Conservation (phyloP, 2,797 vertebrate genomes). For the Artibeus lituratus region DNA sequence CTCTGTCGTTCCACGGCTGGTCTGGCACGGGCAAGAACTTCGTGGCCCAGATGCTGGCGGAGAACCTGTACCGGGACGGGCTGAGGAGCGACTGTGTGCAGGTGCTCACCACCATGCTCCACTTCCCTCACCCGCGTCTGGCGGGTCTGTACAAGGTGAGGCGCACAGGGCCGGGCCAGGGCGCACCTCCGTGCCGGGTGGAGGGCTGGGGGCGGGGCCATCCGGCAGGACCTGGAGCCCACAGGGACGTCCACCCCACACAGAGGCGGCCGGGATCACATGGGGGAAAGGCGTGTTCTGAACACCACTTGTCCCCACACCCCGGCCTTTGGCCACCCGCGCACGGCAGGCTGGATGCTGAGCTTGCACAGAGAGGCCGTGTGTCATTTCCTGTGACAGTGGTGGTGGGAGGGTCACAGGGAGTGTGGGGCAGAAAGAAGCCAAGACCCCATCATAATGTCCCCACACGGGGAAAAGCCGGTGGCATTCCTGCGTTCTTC, state of each 20-base stretch:
- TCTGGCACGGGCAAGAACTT: conserved; percentile 98
- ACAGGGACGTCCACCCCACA: neutral
- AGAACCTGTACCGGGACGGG: conserved; percentile 92
- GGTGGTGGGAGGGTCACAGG: neutral
- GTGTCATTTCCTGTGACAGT: neutral
- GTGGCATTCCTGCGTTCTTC: neutral
- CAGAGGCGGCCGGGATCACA: neutral
- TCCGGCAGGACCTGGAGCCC: neutral
- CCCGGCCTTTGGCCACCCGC: neutral
- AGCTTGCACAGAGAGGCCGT: neutral
- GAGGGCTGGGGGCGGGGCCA: neutral
- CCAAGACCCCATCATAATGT: neutral
- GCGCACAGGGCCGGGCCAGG: neutral
- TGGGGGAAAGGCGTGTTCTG: neutral
- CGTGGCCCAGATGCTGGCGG: conserved; percentile 90
- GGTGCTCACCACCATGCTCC: conserved; percentile 91
- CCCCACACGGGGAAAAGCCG: neutral
- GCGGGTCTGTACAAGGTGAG: conserved; percentile 94
- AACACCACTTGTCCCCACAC: accelerated
- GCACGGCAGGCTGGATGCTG: accelerated
- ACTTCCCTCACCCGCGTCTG: conserved; percentile 91
- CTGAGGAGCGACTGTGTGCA: conserved; percentile 92
- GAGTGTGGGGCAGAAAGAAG: neutral
- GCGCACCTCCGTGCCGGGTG: too few species aligned
- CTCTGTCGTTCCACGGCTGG: conserved; percentile 96